These are phyloP conservation scores for Entomobrya proxima DNA, from an alignment of 2,888 invertebrate genomes.

Conservation along the genomic window DNA sequence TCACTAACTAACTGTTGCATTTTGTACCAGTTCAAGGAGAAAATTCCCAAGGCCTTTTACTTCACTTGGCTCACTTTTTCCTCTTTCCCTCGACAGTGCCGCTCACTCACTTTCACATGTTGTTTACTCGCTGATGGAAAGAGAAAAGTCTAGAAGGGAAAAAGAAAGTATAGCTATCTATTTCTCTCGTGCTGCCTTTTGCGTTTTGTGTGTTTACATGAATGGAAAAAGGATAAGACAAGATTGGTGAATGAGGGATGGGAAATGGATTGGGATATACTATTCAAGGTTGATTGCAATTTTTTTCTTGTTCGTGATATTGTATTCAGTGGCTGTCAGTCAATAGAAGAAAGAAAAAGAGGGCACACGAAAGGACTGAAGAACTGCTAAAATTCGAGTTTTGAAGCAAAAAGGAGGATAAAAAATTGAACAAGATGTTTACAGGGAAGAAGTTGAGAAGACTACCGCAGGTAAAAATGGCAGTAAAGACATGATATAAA, in stretches of 20 bases:
- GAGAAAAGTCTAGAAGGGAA: background rate
- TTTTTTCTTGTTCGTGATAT: conserved; percentile 5
- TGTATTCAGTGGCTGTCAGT: conserved; percentile 23
- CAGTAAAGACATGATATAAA: background rate
- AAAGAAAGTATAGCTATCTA: background rate
- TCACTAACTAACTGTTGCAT: conserved; percentile 57
- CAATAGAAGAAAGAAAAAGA: conserved; percentile 11
- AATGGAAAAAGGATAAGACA: too few relatives aligned
- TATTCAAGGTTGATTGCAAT: background rate
- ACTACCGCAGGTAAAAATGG: conserved; percentile 9
- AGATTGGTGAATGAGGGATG: too few relatives aligned
- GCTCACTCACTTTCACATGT: conserved; percentile 17
- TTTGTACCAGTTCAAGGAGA: conserved; percentile 21
- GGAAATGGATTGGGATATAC: background rate
- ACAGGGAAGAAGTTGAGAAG: background rate
- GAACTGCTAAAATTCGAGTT: background rate
- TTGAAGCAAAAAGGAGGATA: background rate
- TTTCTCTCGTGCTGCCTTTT: background rate
- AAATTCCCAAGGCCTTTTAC: conserved; percentile 60
- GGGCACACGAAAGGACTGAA: background rate
- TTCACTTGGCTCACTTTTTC: conserved; percentile 3
- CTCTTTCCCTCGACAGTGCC: background rate
- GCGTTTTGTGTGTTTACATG: background rate
- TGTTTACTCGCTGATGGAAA: background rate
- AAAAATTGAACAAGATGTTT: background rate